Evolutionary conservation across 2,113 vertebrate species (phyloP), one percentile per base, ranked within the genome.

Genomic region (Spilogale gracilis): DNA sequence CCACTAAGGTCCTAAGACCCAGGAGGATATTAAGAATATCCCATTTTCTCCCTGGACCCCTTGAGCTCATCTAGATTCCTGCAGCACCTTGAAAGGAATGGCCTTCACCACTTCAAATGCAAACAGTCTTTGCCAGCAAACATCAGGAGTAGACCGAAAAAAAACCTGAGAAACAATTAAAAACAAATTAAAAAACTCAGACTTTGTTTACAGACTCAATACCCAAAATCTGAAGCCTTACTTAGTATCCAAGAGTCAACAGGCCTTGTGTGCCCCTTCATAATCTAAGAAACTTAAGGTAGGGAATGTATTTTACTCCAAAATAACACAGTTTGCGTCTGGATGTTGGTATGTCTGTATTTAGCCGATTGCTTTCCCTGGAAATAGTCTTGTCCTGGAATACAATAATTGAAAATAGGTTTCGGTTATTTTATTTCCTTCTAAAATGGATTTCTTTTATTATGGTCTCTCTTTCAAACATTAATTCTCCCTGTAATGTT

Each of bases 391-490:
- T 27, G 65, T 83, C 82, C 67, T 80, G 83, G 92, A 91, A 97
- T 89, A 43, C 80, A 69, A 3, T 74, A 69, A 3, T 74, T 60
- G 50, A 95, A 97, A 48, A 63, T 65, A 43, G 73, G 27, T 76
- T 76, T n/a, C 2, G 67, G 54, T 38, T 69, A 76, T 86, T 96
- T 98, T 95, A 84, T 14, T 38, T 21, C 8, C 56, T 93, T 69
- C 60, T 89, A 27, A 92, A 56, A 78, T 79, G 89, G 20, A 17
- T 58, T 73, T 96, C 69, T 92, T 95, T 50, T 38, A 97, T 0
- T 83, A 30, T 82, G 30, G 45, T 81, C 10, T 89, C 61, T 93
- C 85, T 74, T 94, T 95, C 89, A 91, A 95, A 97, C 86, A 85
- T 95, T 92, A 93, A 61, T 38, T 56, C n/a, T 71, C 61, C 16